Base-by-base conservation (phyloP, 1,140 invertebrate genomes). In the Procambarus virginalis region DNA sequence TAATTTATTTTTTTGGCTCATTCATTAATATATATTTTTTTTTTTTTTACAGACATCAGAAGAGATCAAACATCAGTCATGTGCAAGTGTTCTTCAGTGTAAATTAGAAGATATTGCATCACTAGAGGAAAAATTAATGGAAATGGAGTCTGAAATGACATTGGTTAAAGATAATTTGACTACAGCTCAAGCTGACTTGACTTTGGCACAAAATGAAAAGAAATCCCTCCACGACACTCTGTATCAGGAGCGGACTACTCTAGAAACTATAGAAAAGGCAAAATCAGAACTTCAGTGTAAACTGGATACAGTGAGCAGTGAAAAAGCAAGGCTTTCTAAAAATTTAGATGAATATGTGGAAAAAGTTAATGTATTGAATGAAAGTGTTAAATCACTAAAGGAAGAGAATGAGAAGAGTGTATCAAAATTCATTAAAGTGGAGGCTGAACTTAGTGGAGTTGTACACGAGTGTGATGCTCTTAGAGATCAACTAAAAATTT, bases 321-420 rank as follows among this genome's bases (percentile, higher is more conserved):
- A 90, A 45, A n/a, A 90, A 45, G 48, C 46, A 14, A 79, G 78
- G 45, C 55, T 90, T 14, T 90, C 83, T 9, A 22, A 51, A 46
- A 90, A 90, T 80, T 51, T 90, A n/a, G 89, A 90, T 81, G 89
- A 90, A 55, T 90, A 90, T 75, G 75, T 51, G 22, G 89, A 90
- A 3, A 84, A 80, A 58, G 83, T 90, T 14, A 58, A 5, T 58
- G 46, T 10, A 34, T 64, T 85, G 17, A 83, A 90, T 22, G 14
- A 58, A 22, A 73, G 68, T 45, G 68, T 70, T 3, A 73, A 55
- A 55, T 46, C 60, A 6, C 34, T 73, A n/a, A 34, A 90, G 60
- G 68, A 58, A 6, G 89, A 90, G 34, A 12, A 6, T 51, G 17
- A 73, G 14, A 70, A 58, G 46, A 70, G 70, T 12, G 48, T 49